A percentile compares a stretch with the other conserved stretches of the same genome.
These are phyloP conservation scores for Plusia festucae DNA, from an alignment of 2,888 invertebrate genomes.

Conservation along the genomic window DNA sequence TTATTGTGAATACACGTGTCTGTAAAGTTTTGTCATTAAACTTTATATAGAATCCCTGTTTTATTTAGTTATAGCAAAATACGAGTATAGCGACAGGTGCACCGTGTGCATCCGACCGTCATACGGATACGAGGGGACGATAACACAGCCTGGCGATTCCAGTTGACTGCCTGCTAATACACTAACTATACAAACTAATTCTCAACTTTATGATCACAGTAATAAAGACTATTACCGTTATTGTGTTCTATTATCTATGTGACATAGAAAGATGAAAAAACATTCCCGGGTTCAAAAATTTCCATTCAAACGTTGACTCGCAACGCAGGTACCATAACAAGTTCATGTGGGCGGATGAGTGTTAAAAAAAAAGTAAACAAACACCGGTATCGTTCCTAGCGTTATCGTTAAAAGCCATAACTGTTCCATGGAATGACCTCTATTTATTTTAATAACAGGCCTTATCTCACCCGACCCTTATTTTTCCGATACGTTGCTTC, in stretches of 20 bases:
- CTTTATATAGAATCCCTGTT: slow-evolving; percentile 35
- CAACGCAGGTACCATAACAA: slow-evolving; percentile 70
- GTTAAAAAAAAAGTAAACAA: slow-evolving; percentile 78
- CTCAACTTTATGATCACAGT: slow-evolving; percentile 28
- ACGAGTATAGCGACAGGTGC: slow-evolving; percentile 78
- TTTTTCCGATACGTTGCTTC: slow-evolving; percentile 78
- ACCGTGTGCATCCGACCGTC: slow-evolving; percentile 75
- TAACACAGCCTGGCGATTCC: slow-evolving; percentile 70
- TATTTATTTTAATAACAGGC: slow-evolving; percentile 65
- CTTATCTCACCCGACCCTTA: slow-evolving; percentile 69
- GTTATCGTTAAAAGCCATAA: slow-evolving; percentile 49
- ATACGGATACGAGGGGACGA: slow-evolving; percentile 72
- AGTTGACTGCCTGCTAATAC: slow-evolving; percentile 67
- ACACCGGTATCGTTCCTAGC: slow-evolving; percentile 43
- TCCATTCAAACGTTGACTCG: slow-evolving; percentile 74
- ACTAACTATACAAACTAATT: slow-evolving; percentile 46
- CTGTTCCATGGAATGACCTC: slow-evolving; percentile 49
- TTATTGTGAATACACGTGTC: slow-evolving; percentile 25
- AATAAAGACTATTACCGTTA: slow-evolving; percentile 25
- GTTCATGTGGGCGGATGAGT: slow-evolving; percentile 74
- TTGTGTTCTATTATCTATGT: slow-evolving; percentile 19
- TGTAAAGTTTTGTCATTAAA: slow-evolving; percentile 51
- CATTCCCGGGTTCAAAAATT: slow-evolving; percentile 48
- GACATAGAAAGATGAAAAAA: slow-evolving; percentile 42
- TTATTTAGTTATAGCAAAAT: slow-evolving; percentile 58